Evolutionary conservation across 64 coral and sea anemone species (phyloP).

Genomic region (Dendrophyllia cribrosa): DNA sequence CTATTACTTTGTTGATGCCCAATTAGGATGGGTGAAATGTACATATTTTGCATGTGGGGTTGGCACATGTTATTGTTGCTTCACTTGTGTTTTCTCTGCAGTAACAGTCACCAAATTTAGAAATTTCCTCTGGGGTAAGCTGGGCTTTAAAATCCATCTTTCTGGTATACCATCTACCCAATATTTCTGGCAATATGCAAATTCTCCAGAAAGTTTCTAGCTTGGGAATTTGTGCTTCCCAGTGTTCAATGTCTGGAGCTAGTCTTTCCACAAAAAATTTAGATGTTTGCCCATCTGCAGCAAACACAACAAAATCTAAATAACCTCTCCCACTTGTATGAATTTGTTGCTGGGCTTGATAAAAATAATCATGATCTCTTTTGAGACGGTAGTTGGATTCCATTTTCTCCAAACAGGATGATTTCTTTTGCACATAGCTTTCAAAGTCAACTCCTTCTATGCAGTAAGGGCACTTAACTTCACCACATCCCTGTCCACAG

Average conservation of each 20-base stretch:
- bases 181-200: constrained; percentile 16
- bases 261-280: constrained; percentile 26
- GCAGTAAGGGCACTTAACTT: constrained; percentile 33
- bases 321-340: background rate
- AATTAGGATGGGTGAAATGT: constrained; percentile 34
- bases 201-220: constrained; percentile 32
- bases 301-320: constrained; percentile 39
- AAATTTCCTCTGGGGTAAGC: background rate
- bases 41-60: background rate
- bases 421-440: background rate
- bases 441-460: constrained; percentile 12
- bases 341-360: constrained; percentile 24
- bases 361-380: constrained; percentile 22
- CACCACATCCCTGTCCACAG: constrained; percentile 16
- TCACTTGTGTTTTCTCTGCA: background rate
- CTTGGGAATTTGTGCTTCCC: too few species aligned
- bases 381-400: background rate
- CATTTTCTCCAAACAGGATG: constrained; percentile 19
- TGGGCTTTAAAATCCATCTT: background rate
- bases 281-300: background rate
- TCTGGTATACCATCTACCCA: constrained; percentile 36
- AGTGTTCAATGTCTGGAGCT: constrained; percentile 11
- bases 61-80: constrained; percentile 48
- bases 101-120: background rate
- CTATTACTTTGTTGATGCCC: background rate